Base-by-base conservation (phyloP, 1,140 invertebrate species). In the Leptopilina boulardi region DNA sequence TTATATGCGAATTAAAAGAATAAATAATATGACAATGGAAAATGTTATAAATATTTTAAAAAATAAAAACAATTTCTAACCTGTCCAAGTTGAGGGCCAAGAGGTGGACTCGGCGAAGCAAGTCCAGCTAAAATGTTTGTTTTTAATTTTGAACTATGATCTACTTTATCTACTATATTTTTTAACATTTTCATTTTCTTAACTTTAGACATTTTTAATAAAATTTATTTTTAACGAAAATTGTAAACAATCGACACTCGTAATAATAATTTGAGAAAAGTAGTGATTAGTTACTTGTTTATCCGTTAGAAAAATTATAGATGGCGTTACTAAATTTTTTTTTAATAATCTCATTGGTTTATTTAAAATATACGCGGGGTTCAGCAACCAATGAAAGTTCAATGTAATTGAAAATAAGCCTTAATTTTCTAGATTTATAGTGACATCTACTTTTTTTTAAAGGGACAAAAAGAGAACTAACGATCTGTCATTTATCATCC, bases 1-100 rank as follows among this genome's bases (percentile, higher is more conserved):
- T 38, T 0, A 38, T 6, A 38, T 38, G 5, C 9, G 5, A 9
- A 38, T 38, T 38, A 38, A 38, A 9, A 15, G 42, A 44, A 44
- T 15, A 2, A 51, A 51, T 51, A 42, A 51, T 15, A 34, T 44
- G 9, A 8, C 44, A 18, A 8, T 71, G 15, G 21, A 34, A 70
- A 44, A 51, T 70, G 71, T 26, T 56, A 30, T 82, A 73, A 73
- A 21, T 59, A 59, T 59, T 34, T 71, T 21, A 54, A 56, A 72
- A 47, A 74, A 74, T 41, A 74, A 76, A 81, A 4, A 38, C 34
- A 80, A 41, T 38, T 73, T 54, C 83, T 90, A 83, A 98, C 97
- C 94, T 98, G 96, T 76, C 97, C 97, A 74, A 99, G 92, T 93
- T 95, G 95, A 38, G 97, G 96, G 19, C 97, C 97, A n/a, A 99